phyloP scores from a whole-genome alignment of 2,888 invertebrate genomes.

The Gasteruption jaculator region DNA sequence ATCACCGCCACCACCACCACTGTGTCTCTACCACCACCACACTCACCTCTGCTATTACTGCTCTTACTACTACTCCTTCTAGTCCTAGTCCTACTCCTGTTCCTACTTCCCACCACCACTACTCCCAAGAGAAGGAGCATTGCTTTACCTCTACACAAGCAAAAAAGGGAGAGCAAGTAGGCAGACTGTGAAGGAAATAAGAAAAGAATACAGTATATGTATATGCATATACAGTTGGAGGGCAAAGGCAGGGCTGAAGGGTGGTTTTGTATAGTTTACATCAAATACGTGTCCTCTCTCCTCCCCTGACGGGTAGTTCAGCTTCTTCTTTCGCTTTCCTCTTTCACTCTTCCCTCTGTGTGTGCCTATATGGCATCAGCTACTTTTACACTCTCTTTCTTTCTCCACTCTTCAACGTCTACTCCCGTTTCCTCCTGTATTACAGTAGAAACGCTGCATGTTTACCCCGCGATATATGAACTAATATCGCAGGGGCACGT shows the following conservation, averaged over 20 bases:
- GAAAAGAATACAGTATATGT: not conserved
- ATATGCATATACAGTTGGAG: too few species aligned
- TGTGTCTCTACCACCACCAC: too few species aligned
- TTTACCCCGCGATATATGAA: constrained; percentile 43
- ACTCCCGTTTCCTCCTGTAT: constrained; percentile 1
- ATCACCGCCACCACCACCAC: too few species aligned
- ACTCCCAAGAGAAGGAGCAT: constrained; percentile 32
- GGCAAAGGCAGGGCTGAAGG: constrained; percentile 2
- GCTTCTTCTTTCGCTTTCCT: too few species aligned
- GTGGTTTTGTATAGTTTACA: constrained; percentile 14
- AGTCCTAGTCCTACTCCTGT: too few species aligned
- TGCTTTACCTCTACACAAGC: too few species aligned
- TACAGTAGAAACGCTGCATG: constrained; percentile 26
- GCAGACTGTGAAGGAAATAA: not conserved
- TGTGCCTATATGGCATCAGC: constrained; percentile 5
- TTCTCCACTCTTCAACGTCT: not conserved
- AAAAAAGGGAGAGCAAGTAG: constrained; percentile 11
- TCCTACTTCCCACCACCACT: too few species aligned
- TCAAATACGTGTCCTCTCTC: constrained; percentile 15
- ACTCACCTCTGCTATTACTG: too few species aligned
- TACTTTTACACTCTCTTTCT: constrained; percentile 2
- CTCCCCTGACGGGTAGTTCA: not conserved
- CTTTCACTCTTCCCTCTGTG: too few species aligned
- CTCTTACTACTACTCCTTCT: too few species aligned
- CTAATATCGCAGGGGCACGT: constrained; percentile 46